A percentile compares a stretch with the other conserved stretches of the same genome.
Conservation (phyloP, 1,140 invertebrate genomes). For the Ceratina australensis region DNA sequence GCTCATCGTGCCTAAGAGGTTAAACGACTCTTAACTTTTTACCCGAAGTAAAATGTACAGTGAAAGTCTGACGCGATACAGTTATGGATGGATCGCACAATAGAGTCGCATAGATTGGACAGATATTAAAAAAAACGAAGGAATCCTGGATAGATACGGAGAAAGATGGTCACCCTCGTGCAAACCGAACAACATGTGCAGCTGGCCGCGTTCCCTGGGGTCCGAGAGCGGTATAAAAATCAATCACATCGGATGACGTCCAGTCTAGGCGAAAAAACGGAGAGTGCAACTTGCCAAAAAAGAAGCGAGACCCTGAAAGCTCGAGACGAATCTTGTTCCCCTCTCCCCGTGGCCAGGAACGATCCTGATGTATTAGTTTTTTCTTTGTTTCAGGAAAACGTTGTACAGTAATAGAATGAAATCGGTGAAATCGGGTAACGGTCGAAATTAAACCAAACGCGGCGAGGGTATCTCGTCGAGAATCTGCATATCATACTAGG, state of each 20-base stretch:
- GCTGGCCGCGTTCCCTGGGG: conserved; percentile 50
- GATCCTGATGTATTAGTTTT: conserved; percentile 32
- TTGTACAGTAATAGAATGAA: conserved; percentile 32
- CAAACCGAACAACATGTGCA: conserved; percentile 66
- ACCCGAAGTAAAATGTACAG: conserved; percentile 4
- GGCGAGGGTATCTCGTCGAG: conserved; percentile 61
- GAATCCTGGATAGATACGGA: conserved; percentile 15
- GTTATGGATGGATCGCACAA: conserved; percentile 45
- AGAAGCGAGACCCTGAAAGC: conserved; percentile 21
- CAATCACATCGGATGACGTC: conserved; percentile 71
- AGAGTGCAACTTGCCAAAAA: conserved; percentile 38
- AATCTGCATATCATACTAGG: conserved; percentile 77
- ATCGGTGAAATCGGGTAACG: conserved; percentile 49
- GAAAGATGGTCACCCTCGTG: conserved; percentile 51
- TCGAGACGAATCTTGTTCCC: conserved; percentile 20
- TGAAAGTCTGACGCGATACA: conserved; percentile 8
- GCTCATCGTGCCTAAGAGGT: too few species aligned
- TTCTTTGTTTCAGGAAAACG: background rate
- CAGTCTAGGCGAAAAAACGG: conserved; percentile 55
- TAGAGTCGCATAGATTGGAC: conserved; percentile 37
- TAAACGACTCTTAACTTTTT: conserved; percentile 2
- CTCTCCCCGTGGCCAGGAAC: conserved; percentile 6
- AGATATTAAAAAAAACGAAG: conserved; percentile 57
- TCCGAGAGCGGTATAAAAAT: conserved; percentile 66
- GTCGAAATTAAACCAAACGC: conserved; percentile 59